Evolutionary conservation across 2,888 invertebrate species (phyloP), one percentile per base, ranked within the genome.

Genomic region (Dorcus hopei): DNA sequence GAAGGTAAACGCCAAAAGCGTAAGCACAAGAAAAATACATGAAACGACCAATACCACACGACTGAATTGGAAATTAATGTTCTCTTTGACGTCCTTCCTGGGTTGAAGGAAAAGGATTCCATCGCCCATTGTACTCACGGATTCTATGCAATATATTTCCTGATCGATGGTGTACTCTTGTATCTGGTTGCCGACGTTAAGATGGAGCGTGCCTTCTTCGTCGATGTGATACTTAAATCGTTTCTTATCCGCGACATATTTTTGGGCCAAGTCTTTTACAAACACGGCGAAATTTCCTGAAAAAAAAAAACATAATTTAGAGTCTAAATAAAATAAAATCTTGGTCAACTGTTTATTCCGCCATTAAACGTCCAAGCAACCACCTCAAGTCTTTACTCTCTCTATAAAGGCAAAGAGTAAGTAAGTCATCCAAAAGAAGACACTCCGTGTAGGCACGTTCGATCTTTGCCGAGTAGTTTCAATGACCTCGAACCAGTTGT

Each of bases 151-250:
- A 40, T 58, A 58, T 45, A 54, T 58, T 41, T 54, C 33, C 9
- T 54, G 49, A 3, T 54, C 43, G 6, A 58, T 41, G 19, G 49
- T 61, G 53, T 26, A 42, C 40, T 52, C 59, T 54, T 55, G 52
- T 41, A 58, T 48, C 26, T 56, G 43, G 5, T 47, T 42, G 38
- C 49, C 23, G 39, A 59, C 58, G 9, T 51, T 52, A 48, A 63
- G 55, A 9, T 19, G 33, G 51, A 68, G 62, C 8, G 50, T 50
- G 9, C 65, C 66, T 14, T 62, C 59, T 54, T 61, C 61, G 38
- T 67, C 54, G 14, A 66, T 51, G 41, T 52, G 54, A 49, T 61
- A 67, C 9, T 63, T 48, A 39, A 52, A 59, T 9, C n/a, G 19
- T 16, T 41, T 26, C 19, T 43, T 55, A n/a, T 59, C 51, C 7